Percentiles rank a stretch among this genome's conserved stretches.
These are phyloP conservation scores for Hiodon alosoides DNA, from an alignment of 2,113 vertebrate species.

Conservation along the genomic window DNA sequence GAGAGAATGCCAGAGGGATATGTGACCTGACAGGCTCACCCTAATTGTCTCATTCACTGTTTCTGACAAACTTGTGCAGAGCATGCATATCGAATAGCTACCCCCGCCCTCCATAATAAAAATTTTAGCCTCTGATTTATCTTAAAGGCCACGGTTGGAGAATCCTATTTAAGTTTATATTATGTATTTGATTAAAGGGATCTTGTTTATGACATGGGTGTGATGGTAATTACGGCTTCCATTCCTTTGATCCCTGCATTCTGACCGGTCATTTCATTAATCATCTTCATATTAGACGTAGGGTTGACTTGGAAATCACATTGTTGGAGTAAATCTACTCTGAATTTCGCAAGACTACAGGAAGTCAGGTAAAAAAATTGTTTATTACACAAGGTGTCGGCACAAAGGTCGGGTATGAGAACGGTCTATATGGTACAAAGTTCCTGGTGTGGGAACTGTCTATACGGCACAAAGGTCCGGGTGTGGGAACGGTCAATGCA, in stretches of 20 bases:
- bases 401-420: too few relatives aligned
- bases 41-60: slow-evolving; percentile 41
- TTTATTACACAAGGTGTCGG: too few relatives aligned
- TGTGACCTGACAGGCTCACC: slow-evolving; percentile 35
- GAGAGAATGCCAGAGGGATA: slow-evolving; percentile 29
- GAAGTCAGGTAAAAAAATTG: not conserved
- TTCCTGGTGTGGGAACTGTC: too few relatives aligned
- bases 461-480: too few relatives aligned
- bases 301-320: not conserved
- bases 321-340: too few relatives aligned
- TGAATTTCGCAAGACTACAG: not conserved
- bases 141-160: not conserved
- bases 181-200: not conserved
- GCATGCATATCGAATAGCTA: not conserved
- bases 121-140: too few relatives aligned
- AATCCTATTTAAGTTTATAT: not conserved
- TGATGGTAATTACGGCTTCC: not conserved
- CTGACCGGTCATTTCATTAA: too few relatives aligned
- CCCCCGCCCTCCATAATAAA: not conserved
- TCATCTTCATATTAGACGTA: not conserved
- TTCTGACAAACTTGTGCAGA: not conserved
- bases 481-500: too few relatives aligned
- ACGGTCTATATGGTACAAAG: too few relatives aligned
- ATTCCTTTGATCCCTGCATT: not conserved
- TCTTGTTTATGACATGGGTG: not conserved